Evolutionary conservation across 2,888 invertebrate species (phyloP).

Genomic region (Fragum whitleyi): DNA sequence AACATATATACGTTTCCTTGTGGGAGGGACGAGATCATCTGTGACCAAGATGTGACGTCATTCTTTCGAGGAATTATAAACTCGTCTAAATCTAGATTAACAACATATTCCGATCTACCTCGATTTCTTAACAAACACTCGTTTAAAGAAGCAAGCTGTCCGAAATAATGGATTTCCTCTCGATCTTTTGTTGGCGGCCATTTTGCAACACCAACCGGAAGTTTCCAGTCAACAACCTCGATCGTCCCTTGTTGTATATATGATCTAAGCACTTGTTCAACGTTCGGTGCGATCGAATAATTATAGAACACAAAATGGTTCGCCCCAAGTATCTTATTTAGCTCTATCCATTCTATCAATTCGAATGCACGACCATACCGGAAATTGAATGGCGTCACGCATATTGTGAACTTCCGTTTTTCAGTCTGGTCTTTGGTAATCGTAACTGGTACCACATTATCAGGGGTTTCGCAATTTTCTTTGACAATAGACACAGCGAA

Average conservation of each 20-base stretch:
- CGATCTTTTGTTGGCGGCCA: slow-evolving; percentile 47
- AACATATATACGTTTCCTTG: slow-evolving; percentile 57
- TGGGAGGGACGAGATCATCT: slow-evolving; percentile 53
- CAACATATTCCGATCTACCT: slow-evolving; percentile 73
- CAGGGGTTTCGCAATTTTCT: slow-evolving; percentile 44
- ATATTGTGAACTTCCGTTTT: slow-evolving; percentile 71
- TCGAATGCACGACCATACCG: slow-evolving; percentile 74
- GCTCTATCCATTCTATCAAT: slow-evolving; percentile 82
- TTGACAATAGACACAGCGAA: slow-evolving; percentile 63
- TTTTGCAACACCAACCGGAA: slow-evolving; percentile 74
- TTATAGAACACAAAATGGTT: slow-evolving; percentile 81
- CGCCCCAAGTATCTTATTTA: slow-evolving; percentile 82
- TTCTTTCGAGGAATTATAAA: slow-evolving; percentile 79
- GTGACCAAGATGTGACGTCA: slow-evolving; percentile 66
- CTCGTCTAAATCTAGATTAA: slow-evolving; percentile 83
- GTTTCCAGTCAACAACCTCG: slow-evolving; percentile 78
- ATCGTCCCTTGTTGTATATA: slow-evolving; percentile 71
- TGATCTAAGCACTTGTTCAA: slow-evolving; percentile 70
- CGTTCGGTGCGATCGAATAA: slow-evolving; percentile 73
- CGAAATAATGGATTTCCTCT: slow-evolving; percentile 82
- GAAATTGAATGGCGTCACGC: slow-evolving; percentile 75
- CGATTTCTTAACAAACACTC: slow-evolving; percentile 82
- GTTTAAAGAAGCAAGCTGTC: slow-evolving; percentile 81
- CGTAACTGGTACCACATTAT: slow-evolving; percentile 46
- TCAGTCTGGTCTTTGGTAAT: neutral